Percentiles rank a stretch among this genome's conserved stretches.
These are phyloP conservation scores for Squalus acanthias DNA, from an alignment of 2,797 vertebrate species.

Conservation along the genomic window DNA sequence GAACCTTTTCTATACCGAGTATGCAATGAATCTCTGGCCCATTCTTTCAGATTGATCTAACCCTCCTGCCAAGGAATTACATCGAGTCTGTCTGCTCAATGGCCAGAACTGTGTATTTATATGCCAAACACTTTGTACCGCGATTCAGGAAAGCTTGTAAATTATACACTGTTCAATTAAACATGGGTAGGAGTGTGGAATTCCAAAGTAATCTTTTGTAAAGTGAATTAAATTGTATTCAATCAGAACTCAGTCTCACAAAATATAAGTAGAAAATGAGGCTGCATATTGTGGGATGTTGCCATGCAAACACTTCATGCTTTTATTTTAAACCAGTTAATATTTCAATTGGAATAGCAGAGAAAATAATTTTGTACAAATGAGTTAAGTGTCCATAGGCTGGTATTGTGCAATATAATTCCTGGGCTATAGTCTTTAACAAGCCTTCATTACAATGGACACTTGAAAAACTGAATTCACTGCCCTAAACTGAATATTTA, in stretches of 20 bases:
- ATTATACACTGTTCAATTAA: no score
- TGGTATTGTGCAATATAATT: not conserved
- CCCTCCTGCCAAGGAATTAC: not conserved
- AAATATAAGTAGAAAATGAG: not conserved
- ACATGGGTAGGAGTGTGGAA: not conserved
- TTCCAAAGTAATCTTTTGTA: not conserved
- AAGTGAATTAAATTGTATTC: not conserved
- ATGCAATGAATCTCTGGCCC: not conserved
- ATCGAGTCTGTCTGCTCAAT: not conserved
- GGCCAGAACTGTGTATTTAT: not conserved
- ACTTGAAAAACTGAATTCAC: not conserved
- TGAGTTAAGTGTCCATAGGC: not conserved
- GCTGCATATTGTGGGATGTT: not conserved
- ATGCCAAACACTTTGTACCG: not conserved
- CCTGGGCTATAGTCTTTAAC: not conserved
- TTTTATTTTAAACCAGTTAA: not conserved
- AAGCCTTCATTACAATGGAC: not conserved
- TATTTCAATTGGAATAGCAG: not conserved
- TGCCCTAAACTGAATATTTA: not conserved
- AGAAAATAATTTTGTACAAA: not conserved
- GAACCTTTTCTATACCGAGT: not conserved
- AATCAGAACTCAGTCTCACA: not conserved
- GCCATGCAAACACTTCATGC: not conserved
- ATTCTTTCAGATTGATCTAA: not conserved
- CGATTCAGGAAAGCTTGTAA: not conserved